A percentile compares a stretch with the other conserved stretches of the same genome.
phyloP scores from a whole-genome alignment of 2,113 vertebrate genomes.

The Solenodon paradoxus region DNA sequence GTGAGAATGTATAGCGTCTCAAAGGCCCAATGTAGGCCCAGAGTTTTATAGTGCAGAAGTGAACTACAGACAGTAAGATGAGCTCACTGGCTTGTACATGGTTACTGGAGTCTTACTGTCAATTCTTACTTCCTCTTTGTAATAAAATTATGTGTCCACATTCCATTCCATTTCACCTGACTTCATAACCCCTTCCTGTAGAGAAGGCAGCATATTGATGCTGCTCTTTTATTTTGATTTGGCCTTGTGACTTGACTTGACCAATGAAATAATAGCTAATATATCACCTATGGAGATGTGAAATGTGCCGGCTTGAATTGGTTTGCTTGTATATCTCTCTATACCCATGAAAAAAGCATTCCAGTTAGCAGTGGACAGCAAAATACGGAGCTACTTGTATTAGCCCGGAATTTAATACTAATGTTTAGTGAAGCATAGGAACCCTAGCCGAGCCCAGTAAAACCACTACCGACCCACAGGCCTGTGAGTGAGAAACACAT shows the following conservation, averaged over 20 bases:
- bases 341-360: not conserved
- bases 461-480: not conserved
- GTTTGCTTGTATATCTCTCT: not conserved
- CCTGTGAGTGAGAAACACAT: not conserved
- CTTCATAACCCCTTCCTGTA: not conserved
- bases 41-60: not conserved
- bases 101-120: not conserved
- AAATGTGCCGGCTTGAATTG: not conserved
- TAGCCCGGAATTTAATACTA: not conserved
- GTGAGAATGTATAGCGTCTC: not conserved
- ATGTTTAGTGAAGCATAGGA: not conserved
- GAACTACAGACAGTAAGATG: not conserved
- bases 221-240: not conserved
- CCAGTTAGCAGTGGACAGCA: not conserved
- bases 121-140: not conserved
- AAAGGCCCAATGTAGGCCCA: not conserved
- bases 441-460: not conserved
- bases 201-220: not conserved
- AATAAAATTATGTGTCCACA: not conserved
- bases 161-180: not conserved
- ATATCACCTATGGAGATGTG: not conserved
- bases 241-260: not conserved
- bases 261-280: not conserved
- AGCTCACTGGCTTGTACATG: too few species aligned
- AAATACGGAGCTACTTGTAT: not conserved